Conservation (phyloP, 2,113 vertebrate genomes). For the Clarias magur region DNA sequence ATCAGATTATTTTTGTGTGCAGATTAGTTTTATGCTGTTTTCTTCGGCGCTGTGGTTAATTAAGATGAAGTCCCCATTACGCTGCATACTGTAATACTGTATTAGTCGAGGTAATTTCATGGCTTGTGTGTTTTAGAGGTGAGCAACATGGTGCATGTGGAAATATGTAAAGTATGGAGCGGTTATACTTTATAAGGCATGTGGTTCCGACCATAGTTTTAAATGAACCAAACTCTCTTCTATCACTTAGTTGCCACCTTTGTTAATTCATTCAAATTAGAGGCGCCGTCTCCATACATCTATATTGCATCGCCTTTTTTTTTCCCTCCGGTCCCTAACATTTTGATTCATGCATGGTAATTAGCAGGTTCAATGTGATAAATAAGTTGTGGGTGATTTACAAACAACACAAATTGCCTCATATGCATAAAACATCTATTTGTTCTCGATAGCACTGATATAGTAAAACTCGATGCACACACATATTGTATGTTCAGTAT, state of each 20-base stretch:
- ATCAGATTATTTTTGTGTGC: conserved; percentile 46
- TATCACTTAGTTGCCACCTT: background rate
- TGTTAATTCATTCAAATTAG: background rate
- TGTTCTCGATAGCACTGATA: background rate
- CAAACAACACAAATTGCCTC: background rate
- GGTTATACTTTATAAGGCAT: background rate
- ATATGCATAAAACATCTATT: background rate
- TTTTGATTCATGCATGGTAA: background rate
- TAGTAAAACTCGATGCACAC: background rate
- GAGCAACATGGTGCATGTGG: background rate
- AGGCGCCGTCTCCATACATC: background rate
- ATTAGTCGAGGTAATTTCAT: conserved; percentile 25
- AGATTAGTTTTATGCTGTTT: conserved; percentile 44
- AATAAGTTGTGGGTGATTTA: background rate
- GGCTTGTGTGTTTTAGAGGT: background rate
- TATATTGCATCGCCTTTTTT: background rate
- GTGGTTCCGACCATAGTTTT: background rate
- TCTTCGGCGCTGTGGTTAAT: conserved; percentile 38
- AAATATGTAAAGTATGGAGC: background rate
- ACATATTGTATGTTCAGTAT: background rate
- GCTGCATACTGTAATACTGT: background rate
- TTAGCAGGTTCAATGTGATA: background rate
- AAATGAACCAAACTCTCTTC: background rate
- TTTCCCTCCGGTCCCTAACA: too few species aligned
- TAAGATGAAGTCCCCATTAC: conserved; percentile 43